Base-by-base conservation (phyloP, 2,797 vertebrate species). In the Sebastes goodei region DNA sequence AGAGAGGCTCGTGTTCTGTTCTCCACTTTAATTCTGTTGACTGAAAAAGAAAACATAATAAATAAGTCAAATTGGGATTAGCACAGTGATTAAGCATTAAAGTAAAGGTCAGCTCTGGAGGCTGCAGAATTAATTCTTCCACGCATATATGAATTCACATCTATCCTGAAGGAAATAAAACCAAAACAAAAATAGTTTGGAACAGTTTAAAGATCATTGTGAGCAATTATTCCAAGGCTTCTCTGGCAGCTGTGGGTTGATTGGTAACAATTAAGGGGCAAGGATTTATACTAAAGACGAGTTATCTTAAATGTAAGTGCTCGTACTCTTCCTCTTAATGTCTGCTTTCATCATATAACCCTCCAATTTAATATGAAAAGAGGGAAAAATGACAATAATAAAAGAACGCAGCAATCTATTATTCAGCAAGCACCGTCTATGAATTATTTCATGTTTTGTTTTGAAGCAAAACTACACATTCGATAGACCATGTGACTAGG, bases 51-150 rank as follows among this genome's bases (percentile, higher is more conserved):
- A 21, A 55, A 23, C 17, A 55, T 11, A 55, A 60, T 38, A 81
- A 79, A 82, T 52, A 73, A 83, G 63, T 82, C 66, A 76, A 59
- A 83, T 4, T 69, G 71, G 71, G 66, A 85, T 89, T 74, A 85
- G 38, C 53, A 17, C 21, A 52, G 65, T 12, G 69, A 89, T 82
- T 67, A 84, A 80, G 73, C 75, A 12, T 82, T 81, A 38, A 82
- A 73, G 69, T 46, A 82, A 90, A 90, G 82, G 86, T 90, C 82
- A 91, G 42, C 32, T 14, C 81, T 23, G 30, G 29, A 73, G 81
- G 74, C 76, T 67, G 75, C 38, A 55, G n/a, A 62, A 56, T 49
- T 4, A 42, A 46, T 7, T 32, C 20, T 33, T 71, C 73, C 53
- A 61, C 12, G 61, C 7, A 6, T n/a, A 10, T 56, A 12, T 56